A percentile compares a stretch with the other conserved stretches of the same genome.
These are phyloP conservation scores for Melinaea marsaeus DNA, from an alignment of 2,888 invertebrate species.

Conservation along the genomic window DNA sequence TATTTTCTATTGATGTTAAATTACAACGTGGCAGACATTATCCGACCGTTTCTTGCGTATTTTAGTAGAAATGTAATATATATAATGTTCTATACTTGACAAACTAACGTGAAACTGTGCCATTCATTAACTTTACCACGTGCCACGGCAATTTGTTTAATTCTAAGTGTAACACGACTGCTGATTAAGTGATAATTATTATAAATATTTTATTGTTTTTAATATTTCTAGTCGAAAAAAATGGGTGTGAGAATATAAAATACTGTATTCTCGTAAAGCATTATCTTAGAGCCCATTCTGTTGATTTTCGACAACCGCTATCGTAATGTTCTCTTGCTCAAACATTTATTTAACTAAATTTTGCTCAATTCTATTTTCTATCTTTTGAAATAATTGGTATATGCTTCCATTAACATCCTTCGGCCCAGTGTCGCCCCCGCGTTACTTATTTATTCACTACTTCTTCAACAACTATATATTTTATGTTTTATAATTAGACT, in stretches of 20 bases:
- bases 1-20: slow-evolving; percentile 30
- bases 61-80: slow-evolving; percentile 39
- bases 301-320: slow-evolving; percentile 63
- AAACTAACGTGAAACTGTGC: slow-evolving; percentile 78
- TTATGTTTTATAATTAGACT: slow-evolving; percentile 69
- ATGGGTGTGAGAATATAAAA: slow-evolving; percentile 62
- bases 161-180: slow-evolving; percentile 74
- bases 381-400: slow-evolving; percentile 13
- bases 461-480: slow-evolving; percentile 61
- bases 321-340: slow-evolving; percentile 71
- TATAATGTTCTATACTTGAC: slow-evolving; percentile 62
- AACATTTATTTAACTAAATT: slow-evolving; percentile 69
- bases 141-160: slow-evolving; percentile 73
- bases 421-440: slow-evolving; percentile 33
- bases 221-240: slow-evolving; percentile 74
- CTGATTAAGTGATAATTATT: slow-evolving; percentile 72
- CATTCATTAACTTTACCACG: slow-evolving; percentile 75
- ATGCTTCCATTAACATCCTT: slow-evolving; percentile 21
- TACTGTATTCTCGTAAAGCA: slow-evolving; percentile 50
- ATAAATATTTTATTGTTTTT: slow-evolving; percentile 50
- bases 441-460: slow-evolving; percentile 46
- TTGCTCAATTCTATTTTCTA: slow-evolving; percentile 59
- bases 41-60: slow-evolving; percentile 50
- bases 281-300: slow-evolving; percentile 38
- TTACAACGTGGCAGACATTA: slow-evolving; percentile 44